These are phyloP conservation scores for Scaptomyza graminum DNA, from an alignment of 1,140 invertebrate genomes.

Conservation along the genomic window DNA sequence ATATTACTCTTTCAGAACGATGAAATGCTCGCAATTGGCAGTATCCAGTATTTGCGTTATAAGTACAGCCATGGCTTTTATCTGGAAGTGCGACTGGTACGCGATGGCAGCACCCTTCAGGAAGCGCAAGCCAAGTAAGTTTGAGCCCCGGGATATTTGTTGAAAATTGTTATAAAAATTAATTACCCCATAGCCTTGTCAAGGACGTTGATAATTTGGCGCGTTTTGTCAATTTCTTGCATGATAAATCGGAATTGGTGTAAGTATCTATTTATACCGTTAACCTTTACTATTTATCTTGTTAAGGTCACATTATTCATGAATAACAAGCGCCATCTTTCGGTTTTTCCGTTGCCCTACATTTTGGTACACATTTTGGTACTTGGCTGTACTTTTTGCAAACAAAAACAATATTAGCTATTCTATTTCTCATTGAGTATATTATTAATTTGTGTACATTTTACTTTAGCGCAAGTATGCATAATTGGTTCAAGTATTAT, in stretches of 20 bases:
- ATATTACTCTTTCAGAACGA: constrained; percentile 95
- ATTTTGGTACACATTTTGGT: too few species aligned
- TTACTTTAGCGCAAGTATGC: not conserved
- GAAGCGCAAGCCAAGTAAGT: constrained; percentile 69
- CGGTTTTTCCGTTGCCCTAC: too few species aligned
- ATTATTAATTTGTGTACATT: not conserved
- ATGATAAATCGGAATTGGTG: constrained; percentile 69
- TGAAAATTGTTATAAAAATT: not conserved
- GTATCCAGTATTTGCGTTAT: constrained; percentile 66
- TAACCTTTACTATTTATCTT: too few species aligned
- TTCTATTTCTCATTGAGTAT: too few species aligned
- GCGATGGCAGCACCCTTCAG: constrained; percentile 58
- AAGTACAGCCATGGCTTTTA: constrained; percentile 75
- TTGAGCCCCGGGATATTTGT: not conserved
- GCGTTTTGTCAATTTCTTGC: constrained; percentile 68
- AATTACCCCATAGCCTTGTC: constrained; percentile 45
- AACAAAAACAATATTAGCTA: too few species aligned
- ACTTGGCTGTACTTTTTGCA: too few species aligned
- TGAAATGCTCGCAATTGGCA: constrained; percentile 89
- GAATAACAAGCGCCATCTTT: too few species aligned
- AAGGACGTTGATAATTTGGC: constrained; percentile 73
- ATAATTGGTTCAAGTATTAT: constrained; percentile 75
- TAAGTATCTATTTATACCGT: constrained; percentile 44
- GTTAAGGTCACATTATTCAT: too few species aligned
- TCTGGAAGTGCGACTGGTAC: constrained; percentile 62